Percentiles rank a stretch among this genome's conserved stretches.
Conservation (phyloP, 2,888 invertebrate genomes). For the Melipona bicolor region DNA sequence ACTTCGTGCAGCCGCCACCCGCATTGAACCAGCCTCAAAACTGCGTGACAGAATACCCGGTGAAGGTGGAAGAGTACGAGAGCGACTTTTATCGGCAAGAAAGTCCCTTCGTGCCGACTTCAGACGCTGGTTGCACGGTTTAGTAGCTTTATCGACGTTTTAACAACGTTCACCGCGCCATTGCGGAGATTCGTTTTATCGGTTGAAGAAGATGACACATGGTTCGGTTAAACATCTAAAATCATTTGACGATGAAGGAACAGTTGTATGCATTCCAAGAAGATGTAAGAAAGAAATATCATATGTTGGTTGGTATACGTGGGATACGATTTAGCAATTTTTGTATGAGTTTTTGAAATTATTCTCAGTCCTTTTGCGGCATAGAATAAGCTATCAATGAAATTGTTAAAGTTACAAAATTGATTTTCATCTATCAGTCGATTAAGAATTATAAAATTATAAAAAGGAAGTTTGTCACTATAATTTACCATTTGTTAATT, state of each 20-base stretch:
- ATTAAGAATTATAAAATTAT: neutral
- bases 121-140: constrained; percentile 81
- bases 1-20: constrained; percentile 76
- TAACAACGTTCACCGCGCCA: constrained; percentile 45
- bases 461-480: neutral
- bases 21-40: constrained; percentile 79
- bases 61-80: constrained; percentile 81
- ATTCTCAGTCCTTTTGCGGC: neutral
- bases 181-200: constrained; percentile 38
- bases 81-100: constrained; percentile 79
- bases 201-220: neutral
- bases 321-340: constrained; percentile 1
- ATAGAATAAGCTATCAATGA: neutral
- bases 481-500: neutral
- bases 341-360: neutral
- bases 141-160: constrained; percentile 68
- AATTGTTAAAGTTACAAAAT: neutral
- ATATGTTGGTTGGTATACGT: neutral
- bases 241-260: constrained; percentile 12
- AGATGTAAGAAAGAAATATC: constrained; percentile 39
- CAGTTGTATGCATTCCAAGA: constrained; percentile 66
- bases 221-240: neutral
- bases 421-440: neutral
- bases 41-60: constrained; percentile 80
- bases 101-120: constrained; percentile 79